Percentiles rank a stretch among this genome's conserved stretches.
These are phyloP conservation scores for Apostichopus parvimensis DNA, from an alignment of 35 echinoderm and acorn worm genomes.

Conservation along the genomic window DNA sequence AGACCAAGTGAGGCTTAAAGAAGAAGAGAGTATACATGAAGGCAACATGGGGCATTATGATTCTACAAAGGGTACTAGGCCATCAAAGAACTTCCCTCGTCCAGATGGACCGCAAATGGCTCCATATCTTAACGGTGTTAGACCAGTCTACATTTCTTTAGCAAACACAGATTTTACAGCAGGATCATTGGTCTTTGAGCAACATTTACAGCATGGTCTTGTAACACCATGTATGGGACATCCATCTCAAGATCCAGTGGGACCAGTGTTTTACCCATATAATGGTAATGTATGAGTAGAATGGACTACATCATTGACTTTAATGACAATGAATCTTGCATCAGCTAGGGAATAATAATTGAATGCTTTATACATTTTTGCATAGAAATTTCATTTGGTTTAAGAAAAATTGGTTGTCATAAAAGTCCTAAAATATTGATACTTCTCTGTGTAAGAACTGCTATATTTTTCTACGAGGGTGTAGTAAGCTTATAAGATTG, in stretches of 20 bases:
- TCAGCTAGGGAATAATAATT: too few species aligned
- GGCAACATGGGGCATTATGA: not conserved
- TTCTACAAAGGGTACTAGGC: not conserved
- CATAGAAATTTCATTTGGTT: too few species aligned
- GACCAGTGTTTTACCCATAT: not conserved
- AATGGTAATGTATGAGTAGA: not conserved
- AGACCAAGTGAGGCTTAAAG: not conserved
- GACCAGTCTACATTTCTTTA: not conserved
- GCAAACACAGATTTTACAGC: not conserved
- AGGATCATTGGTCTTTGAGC: not conserved
- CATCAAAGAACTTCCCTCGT: not conserved
- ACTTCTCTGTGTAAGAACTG: too few species aligned
- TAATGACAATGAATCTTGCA: too few species aligned
- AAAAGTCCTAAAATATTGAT: too few species aligned
- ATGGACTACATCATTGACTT: too few species aligned
- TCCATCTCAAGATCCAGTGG: not conserved
- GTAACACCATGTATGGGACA: not conserved
- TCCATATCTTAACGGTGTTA: not conserved
- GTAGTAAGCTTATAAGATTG: too few species aligned
- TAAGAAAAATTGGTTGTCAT: too few species aligned
- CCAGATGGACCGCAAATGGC: not conserved
- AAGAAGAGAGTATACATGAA: too few species aligned
- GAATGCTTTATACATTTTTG: too few species aligned
- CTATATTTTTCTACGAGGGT: too few species aligned
- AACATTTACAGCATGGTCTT: not conserved